A percentile compares a stretch with the other conserved stretches of the same genome.
phyloP scores from a whole-genome alignment of 2,113 vertebrate species.

The Bos taurus region ARS-UCD2.0 NC_037333.1:67331501-67332000 shows the following conservation, averaged over 20 bases:
- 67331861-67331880: not conserved
- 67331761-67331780: not conserved
- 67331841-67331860: conserved; percentile 23
- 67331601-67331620: not conserved
- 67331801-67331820: not conserved
- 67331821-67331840: not conserved
- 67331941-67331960: conserved; percentile 24
- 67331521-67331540: not conserved
- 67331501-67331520: not conserved
- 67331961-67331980: not conserved
- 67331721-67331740: not conserved
- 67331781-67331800: conserved; percentile 1
- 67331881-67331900: conserved; percentile 3
- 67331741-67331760: not conserved
- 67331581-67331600: not conserved
- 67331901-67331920: conserved; percentile 16
- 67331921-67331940: not conserved
- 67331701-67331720: not conserved
- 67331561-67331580: not conserved
- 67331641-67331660: not conserved
- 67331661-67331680: not conserved
- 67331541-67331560: not conserved
- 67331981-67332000: not conserved
- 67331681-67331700: not conserved
- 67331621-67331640: not conserved